These are phyloP conservation scores for Amiota communis DNA, from an alignment of 2,888 invertebrate genomes.

Conservation along the genomic window DNA sequence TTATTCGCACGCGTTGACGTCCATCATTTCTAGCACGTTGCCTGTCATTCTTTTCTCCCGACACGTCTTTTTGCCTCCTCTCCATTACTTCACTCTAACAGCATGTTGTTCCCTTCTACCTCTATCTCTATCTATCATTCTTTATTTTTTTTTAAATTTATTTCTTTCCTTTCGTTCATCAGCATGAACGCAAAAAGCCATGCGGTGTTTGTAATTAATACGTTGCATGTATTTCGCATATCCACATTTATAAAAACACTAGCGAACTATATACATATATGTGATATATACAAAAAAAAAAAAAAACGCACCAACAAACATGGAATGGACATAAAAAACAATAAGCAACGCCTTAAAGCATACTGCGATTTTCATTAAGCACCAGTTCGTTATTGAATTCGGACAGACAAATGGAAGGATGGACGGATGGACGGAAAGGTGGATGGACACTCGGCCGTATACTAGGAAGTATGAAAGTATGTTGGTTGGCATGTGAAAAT, in stretches of 20 bases:
- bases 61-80: no score
- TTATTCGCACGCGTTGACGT: neutral
- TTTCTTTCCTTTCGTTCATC: neutral
- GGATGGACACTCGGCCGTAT: conserved; percentile 9
- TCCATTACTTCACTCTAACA: no score
- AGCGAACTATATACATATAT: neutral
- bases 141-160: conserved; percentile 9
- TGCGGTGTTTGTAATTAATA: conserved; percentile 22
- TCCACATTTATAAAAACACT: neutral
- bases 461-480: conserved; percentile 27
- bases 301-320: neutral
- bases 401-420: neutral
- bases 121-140: no score
- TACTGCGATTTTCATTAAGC: conserved; percentile 17
- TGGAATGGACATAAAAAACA: neutral
- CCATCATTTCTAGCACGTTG: no score
- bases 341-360: conserved; percentile 23
- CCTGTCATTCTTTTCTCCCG: neutral
- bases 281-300: neutral
- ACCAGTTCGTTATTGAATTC: neutral
- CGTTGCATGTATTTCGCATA: conserved; percentile 1
- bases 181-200: neutral
- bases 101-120: no score
- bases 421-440: neutral
- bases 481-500: conserved; percentile 32